A percentile compares a stretch with the other conserved stretches of the same genome.
Conservation (phyloP, 2,888 invertebrate genomes). For the Meteorus colon region DNA sequence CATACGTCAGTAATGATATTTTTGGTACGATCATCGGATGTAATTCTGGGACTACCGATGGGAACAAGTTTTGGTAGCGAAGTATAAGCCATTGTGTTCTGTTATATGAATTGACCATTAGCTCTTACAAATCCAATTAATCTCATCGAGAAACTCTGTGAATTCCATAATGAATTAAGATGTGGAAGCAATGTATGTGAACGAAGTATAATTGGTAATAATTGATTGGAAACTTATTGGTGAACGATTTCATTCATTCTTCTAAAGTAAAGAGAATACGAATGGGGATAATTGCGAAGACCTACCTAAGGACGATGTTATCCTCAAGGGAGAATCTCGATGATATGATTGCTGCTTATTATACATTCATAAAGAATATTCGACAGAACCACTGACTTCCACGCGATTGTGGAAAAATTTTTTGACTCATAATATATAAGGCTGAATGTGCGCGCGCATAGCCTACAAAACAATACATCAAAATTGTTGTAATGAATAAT, state of each 20-base stretch:
- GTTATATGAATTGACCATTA: slow-evolving; percentile 30
- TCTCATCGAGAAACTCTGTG: slow-evolving; percentile 9
- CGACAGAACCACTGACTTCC: slow-evolving; percentile 1
- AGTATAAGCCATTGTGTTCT: slow-evolving; percentile 52
- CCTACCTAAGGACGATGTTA: not conserved
- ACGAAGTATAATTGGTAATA: not conserved
- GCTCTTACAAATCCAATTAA: not conserved
- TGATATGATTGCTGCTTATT: not conserved
- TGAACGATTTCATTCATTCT: not conserved
- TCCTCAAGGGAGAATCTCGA: not conserved
- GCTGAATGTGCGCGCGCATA: slow-evolving; percentile 29
- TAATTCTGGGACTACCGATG: slow-evolving; percentile 51
- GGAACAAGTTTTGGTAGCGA: slow-evolving; percentile 53
- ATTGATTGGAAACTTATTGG: not conserved
- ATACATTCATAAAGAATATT: not conserved
- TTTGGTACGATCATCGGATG: slow-evolving; percentile 49
- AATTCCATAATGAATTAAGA: slow-evolving; percentile 3
- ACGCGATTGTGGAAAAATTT: not conserved
- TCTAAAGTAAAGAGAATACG: not conserved
- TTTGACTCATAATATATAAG: slow-evolving; percentile 27
- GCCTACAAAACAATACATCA: not conserved
- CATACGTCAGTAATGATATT: slow-evolving; percentile 57
- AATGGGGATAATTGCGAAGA: not conserved
- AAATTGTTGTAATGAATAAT: not conserved
- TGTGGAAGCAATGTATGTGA: not conserved